Evolutionary conservation across 2,113 vertebrate species (phyloP).

Genomic region (Tylochromis polylepis): DNA sequence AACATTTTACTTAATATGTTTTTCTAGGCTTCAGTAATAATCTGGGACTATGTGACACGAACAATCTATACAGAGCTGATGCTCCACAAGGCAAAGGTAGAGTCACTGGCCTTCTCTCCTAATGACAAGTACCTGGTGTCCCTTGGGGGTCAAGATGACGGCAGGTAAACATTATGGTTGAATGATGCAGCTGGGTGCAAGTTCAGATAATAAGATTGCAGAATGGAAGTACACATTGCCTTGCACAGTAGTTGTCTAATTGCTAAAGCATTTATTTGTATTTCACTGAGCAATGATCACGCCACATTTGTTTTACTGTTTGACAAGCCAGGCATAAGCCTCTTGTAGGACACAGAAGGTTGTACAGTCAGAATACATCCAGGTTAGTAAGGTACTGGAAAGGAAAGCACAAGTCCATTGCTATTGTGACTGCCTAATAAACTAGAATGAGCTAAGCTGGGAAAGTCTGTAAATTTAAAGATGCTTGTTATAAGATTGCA

Average conservation of each 20-base stretch:
- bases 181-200: background rate
- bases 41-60: constrained; percentile 81
- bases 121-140: constrained; percentile 84
- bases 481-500: background rate
- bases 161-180: constrained; percentile 72
- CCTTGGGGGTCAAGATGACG: constrained; percentile 86
- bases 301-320: background rate
- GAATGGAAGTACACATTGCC: background rate
- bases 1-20: background rate
- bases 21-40: constrained; percentile 80
- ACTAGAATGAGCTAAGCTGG: background rate
- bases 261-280: too few relatives aligned
- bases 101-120: constrained; percentile 83
- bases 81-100: constrained; percentile 84
- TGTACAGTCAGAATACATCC: background rate
- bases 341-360: background rate
- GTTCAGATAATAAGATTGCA: background rate
- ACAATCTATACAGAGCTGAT: constrained; percentile 73
- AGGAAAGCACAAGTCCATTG: background rate
- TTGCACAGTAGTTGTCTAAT: background rate
- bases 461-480: background rate
- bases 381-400: background rate
- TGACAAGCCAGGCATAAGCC: background rate
- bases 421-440: background rate
- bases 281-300: background rate